phyloP scores from a whole-genome alignment of 2,888 invertebrate genomes.

The Autographa gamma region DNA sequence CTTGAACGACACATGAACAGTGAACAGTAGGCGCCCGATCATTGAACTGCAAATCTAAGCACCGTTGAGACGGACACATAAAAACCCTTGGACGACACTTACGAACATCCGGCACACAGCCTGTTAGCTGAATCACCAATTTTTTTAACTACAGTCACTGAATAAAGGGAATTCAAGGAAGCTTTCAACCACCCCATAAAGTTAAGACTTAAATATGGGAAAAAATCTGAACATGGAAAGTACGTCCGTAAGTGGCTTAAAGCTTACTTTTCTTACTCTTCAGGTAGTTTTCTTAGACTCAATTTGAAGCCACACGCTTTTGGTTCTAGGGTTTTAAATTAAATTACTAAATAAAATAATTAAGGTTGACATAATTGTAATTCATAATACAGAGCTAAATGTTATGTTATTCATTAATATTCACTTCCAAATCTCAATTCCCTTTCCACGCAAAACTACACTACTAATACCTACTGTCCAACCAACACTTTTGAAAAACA shows the following conservation, averaged over 20 bases:
- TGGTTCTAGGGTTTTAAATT: not conserved
- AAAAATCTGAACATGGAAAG: not conserved
- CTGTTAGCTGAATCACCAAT: not conserved
- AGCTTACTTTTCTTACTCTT: not conserved
- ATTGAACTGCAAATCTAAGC: conserved; percentile 9
- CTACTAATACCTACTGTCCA: too few species aligned
- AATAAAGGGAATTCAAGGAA: not conserved
- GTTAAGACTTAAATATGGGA: not conserved
- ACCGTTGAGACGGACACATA: conserved; percentile 3
- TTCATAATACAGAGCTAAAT: too few species aligned
- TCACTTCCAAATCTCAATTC: too few species aligned
- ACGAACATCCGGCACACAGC: not conserved
- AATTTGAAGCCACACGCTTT: not conserved
- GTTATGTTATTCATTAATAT: too few species aligned
- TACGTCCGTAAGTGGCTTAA: not conserved
- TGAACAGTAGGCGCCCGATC: not conserved
- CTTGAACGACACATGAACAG: not conserved
- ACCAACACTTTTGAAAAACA: too few species aligned
- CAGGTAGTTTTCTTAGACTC: not conserved
- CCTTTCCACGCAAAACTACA: too few species aligned
- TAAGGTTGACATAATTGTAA: too few species aligned
- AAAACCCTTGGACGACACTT: conserved; percentile 3
- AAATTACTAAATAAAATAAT: too few species aligned
- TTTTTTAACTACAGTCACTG: conserved; percentile 3
- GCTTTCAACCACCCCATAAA: not conserved